Base-by-base conservation (phyloP, 2,113 vertebrate genomes). In the Oncorhynchus nerka region DNA sequence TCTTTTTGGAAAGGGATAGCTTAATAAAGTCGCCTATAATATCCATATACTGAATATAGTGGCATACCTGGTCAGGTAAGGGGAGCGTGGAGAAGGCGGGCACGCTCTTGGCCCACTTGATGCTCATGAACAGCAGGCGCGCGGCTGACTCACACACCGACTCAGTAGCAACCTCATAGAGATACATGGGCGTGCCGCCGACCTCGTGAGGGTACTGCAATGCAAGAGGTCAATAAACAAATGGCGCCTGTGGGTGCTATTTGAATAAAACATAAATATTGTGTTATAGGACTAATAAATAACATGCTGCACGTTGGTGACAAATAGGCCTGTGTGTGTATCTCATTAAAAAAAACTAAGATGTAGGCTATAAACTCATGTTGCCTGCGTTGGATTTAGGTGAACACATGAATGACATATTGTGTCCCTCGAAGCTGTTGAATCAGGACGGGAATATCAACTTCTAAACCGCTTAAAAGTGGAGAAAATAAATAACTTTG, bases 51-150 rank as follows among this genome's bases (percentile, higher is more conserved):
- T 22, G 32, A 19, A 28, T 30, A 68, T 45, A 22, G 8, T 49
- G 7, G 8, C 6, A 22, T 15, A 99, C 98, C 96, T 99, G 98
- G 83, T 99, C 98, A 83, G 96, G 96, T 88, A 99, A 89, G 34
- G 97, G 97, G 28, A 99, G 92, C 12, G 97, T 99, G 84, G 97
- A 98, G 87, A 99, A 99, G 4, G 98, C 98, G 6, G 98, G 98
- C 0, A 99, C 97, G 26, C 97, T 99, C 87, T 99, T 99, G 7
- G 98, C 98, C 98, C 98, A 99, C 86, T 99, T 99, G 93, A 99
- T 99, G 91, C 98, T 99, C 97, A 99, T 99, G 86, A 99, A 99
- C 5, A 99, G 95, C 75, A 99, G 96, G 48, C 98, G 95, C 75
- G 98, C 98, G 1, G 98, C 98, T 0, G 98, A 99, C 88, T 99